Evolutionary conservation across 2,797 vertebrate species (phyloP).

Genomic region (Telmatherina bonti): DNA sequence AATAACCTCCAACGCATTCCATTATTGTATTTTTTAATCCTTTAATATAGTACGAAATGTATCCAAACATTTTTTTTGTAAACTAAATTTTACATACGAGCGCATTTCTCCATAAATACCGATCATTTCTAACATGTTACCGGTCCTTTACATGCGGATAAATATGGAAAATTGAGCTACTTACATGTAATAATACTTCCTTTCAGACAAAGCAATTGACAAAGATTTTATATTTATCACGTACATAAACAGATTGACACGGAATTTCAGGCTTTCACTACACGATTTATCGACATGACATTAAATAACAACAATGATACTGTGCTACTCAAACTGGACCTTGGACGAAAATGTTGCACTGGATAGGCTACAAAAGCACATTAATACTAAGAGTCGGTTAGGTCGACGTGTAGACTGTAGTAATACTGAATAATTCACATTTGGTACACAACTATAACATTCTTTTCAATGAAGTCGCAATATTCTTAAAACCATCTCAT

Average conservation of each 20-base stretch:
- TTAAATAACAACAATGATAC: slow-evolving; percentile 99
- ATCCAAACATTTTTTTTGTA: slow-evolving; percentile 99
- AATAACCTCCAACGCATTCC: slow-evolving; percentile 90
- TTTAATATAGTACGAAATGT: slow-evolving; percentile 99
- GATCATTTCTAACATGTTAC: slow-evolving; percentile 99
- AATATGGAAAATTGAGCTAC: slow-evolving; percentile 99
- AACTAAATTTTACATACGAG: slow-evolving; percentile 99
- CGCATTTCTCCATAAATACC: slow-evolving; percentile 99
- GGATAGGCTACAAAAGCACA: slow-evolving; percentile 98
- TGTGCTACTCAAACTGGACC: slow-evolving; percentile 99
- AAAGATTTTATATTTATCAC: slow-evolving; percentile 97
- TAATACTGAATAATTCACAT: slow-evolving; percentile 99
- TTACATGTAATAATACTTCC: slow-evolving; percentile 96
- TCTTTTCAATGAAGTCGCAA: slow-evolving; percentile 97
- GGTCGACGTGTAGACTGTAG: slow-evolving; percentile 98
- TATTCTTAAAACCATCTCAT: slow-evolving; percentile 87
- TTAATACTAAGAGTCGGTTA: slow-evolving; percentile 99
- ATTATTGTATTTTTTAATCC: slow-evolving; percentile 91
- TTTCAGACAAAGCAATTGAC: slow-evolving; percentile 97
- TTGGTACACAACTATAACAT: slow-evolving; percentile 99
- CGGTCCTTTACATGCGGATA: slow-evolving; percentile 99
- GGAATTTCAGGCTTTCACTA: slow-evolving; percentile 99
- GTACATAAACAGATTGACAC: slow-evolving; percentile 99
- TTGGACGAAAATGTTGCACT: slow-evolving; percentile 99
- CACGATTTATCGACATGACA: slow-evolving; percentile 99